phyloP scores from a whole-genome alignment of 2,797 vertebrate species.

The Neomorphus geoffroyi region DNA sequence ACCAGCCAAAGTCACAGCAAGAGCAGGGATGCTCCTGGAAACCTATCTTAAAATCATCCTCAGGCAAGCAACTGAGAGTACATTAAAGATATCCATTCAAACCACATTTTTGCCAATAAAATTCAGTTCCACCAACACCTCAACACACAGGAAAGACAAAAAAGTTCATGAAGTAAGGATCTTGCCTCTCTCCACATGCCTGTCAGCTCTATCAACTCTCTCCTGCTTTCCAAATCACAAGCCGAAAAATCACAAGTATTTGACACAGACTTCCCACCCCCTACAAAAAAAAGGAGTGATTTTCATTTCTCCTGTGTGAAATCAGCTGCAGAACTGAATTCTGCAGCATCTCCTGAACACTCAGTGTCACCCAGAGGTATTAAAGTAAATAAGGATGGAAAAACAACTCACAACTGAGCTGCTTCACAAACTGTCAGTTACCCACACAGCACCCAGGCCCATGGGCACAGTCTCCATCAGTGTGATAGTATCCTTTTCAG shows the following conservation, averaged over 20 bases:
- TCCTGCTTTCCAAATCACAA: background rate
- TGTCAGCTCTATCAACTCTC: background rate
- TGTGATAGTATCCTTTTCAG: background rate
- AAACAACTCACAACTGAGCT: background rate
- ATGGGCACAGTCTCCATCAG: accelerated
- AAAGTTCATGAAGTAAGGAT: background rate
- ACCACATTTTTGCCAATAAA: background rate
- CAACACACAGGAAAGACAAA: background rate
- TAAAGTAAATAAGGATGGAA: background rate
- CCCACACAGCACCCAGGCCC: background rate
- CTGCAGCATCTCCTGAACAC: background rate
- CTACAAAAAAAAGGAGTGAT: background rate
- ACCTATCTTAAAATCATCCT: background rate
- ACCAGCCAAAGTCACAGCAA: background rate
- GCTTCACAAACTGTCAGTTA: background rate
- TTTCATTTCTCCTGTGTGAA: background rate
- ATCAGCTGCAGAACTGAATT: background rate
- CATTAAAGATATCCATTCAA: background rate
- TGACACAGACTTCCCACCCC: background rate
- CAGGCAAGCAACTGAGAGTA: background rate
- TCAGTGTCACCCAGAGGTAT: background rate
- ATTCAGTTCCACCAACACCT: background rate
- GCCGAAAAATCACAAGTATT: background rate
- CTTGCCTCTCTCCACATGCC: background rate
- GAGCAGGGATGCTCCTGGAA: background rate